Evolutionary conservation across 2,797 vertebrate species (phyloP).

Genomic region (Muscicapa comitata): DNA sequence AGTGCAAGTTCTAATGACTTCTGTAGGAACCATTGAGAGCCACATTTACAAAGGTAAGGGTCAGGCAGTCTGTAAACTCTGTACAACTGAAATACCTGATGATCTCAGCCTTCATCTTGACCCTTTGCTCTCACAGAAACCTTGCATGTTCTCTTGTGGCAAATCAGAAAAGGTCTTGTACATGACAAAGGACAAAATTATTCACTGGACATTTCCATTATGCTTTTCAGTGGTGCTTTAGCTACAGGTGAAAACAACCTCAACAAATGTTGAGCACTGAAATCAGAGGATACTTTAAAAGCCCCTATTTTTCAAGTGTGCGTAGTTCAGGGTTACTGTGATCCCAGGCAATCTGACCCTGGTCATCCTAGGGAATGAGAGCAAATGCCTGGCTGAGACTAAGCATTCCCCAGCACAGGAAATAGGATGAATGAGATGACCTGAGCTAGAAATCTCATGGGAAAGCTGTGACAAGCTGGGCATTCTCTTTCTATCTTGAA

Average conservation of each 20-base stretch:
- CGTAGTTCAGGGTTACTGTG: background rate
- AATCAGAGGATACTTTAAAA: background rate
- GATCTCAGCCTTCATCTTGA: background rate
- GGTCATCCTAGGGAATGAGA: background rate
- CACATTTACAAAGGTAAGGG: background rate
- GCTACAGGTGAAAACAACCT: background rate
- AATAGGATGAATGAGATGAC: background rate
- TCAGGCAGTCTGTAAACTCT: background rate
- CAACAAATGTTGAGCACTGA: background rate
- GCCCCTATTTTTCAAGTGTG: background rate
- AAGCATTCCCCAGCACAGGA: background rate
- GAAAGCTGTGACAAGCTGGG: background rate
- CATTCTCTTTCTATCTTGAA: background rate
- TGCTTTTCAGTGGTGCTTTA: background rate
- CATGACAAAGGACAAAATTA: background rate
- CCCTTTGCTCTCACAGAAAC: background rate
- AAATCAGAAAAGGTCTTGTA: background rate
- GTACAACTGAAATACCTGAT: background rate
- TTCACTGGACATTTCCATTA: background rate
- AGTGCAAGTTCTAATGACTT: background rate
- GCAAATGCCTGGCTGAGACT: background rate
- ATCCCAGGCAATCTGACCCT: background rate
- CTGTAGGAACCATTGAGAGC: background rate
- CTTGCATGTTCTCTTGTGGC: background rate
- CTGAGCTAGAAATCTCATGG: background rate